Evolutionary conservation across 2,113 vertebrate species (phyloP).

Genomic region (Sorex araneus): DNA sequence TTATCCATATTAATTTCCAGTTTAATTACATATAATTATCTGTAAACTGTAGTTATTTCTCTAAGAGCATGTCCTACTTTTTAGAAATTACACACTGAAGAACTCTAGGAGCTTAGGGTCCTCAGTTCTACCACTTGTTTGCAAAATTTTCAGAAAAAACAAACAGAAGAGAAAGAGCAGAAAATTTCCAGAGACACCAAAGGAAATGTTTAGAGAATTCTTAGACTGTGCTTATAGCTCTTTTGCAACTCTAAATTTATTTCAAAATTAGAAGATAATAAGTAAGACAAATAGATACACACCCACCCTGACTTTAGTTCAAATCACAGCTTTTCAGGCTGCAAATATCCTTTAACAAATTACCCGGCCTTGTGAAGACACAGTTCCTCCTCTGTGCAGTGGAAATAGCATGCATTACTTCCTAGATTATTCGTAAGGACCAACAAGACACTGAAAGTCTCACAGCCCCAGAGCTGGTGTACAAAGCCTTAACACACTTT

Average conservation of each 20-base stretch:
- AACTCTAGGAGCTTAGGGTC: background rate
- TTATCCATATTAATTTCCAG: background rate
- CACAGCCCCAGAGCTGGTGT: background rate
- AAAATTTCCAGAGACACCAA: background rate
- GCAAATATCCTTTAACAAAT: background rate
- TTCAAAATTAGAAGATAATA: constrained; percentile 27
- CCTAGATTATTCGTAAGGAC: background rate
- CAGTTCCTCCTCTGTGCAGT: background rate
- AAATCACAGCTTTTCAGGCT: background rate
- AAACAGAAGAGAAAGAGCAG: background rate
- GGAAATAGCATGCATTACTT: background rate
- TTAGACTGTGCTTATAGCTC: background rate
- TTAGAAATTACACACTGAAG: background rate
- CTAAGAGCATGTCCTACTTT: constrained; percentile 17
- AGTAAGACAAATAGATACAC: background rate
- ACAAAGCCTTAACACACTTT: background rate
- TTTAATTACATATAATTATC: background rate
- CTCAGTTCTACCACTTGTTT: background rate
- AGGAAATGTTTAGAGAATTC: background rate
- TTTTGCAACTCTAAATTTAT: constrained; percentile 45
- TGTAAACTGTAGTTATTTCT: background rate
- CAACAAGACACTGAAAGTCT: background rate
- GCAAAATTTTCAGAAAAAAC: background rate
- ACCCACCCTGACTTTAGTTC: background rate
- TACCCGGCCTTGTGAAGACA: background rate